These are phyloP conservation scores for Rhegmatorhina hoffmannsi DNA, from an alignment of 2,113 vertebrate species.

Conservation along the genomic window DNA sequence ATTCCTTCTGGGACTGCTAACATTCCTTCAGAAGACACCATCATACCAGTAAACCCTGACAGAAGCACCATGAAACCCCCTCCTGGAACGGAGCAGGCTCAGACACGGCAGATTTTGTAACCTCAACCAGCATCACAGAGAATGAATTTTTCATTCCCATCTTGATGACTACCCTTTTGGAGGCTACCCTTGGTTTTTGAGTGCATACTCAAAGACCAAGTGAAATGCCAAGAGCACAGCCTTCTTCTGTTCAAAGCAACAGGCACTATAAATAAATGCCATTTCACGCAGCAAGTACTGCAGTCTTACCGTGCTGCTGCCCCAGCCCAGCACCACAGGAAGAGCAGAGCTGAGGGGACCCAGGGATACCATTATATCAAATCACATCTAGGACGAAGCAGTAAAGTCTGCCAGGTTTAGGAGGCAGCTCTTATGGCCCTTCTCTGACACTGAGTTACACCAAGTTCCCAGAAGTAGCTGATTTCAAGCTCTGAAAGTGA, in stretches of 20 bases:
- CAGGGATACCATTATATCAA: background rate
- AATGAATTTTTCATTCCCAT: background rate
- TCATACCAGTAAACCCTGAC: background rate
- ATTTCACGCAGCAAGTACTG: background rate
- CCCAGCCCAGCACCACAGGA: background rate
- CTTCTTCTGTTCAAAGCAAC: background rate
- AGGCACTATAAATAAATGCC: background rate
- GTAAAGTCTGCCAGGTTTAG: background rate
- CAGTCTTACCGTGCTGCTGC: background rate
- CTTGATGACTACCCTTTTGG: background rate
- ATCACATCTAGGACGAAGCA: background rate
- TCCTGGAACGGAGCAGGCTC: accelerated
- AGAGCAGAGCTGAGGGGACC: background rate
- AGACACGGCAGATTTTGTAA: background rate
- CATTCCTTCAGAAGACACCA: background rate
- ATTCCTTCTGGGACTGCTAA: background rate
- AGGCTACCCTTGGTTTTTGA: background rate
- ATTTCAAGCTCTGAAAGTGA: background rate
- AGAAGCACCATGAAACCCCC: background rate
- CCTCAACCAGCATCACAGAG: background rate
- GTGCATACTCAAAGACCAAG: background rate
- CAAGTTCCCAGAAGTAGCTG: background rate
- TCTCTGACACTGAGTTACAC: background rate
- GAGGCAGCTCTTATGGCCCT: background rate
- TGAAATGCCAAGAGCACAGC: background rate